phyloP scores from a whole-genome alignment of 1,140 invertebrate species.

The Musca vetustissima region DNA sequence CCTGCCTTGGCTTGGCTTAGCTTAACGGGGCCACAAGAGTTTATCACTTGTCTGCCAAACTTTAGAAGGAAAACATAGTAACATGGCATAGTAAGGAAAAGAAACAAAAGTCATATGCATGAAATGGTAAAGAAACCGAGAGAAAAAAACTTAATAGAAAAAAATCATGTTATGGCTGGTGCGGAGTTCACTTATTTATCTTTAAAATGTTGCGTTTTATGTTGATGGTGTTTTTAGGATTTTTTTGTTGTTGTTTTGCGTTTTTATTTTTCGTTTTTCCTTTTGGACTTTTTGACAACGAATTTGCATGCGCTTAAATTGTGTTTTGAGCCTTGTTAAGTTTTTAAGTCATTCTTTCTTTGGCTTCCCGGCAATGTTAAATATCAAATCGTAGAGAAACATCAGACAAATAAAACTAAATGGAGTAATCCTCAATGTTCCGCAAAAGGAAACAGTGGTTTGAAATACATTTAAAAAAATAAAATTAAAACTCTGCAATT shows the following conservation, averaged over 20 bases:
- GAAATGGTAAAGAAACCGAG: no score
- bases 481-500: no score
- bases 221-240: neutral
- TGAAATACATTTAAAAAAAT: no score
- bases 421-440: no score
- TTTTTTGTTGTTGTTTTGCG: constrained; percentile 14
- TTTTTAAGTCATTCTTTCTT: constrained; percentile 7
- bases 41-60: constrained; percentile 22
- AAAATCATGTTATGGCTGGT: no score
- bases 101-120: no score
- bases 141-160: no score
- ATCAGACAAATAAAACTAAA: no score
- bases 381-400: no score
- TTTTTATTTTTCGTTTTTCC: neutral
- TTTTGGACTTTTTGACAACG: constrained; percentile 7
- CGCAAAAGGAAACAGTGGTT: no score
- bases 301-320: constrained; percentile 22
- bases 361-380: neutral
- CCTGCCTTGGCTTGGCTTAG: neutral
- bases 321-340: constrained; percentile 19
- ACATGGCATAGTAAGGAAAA: no score
- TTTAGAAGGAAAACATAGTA: neutral
- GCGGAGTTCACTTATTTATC: constrained; percentile 2
- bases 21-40: constrained; percentile 16
- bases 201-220: constrained; percentile 20